A percentile compares a stretch with the other conserved stretches of the same genome.
These are phyloP conservation scores for Pteronura brasiliensis DNA, from an alignment of 2,113 vertebrate genomes.

Conservation along the genomic window DNA sequence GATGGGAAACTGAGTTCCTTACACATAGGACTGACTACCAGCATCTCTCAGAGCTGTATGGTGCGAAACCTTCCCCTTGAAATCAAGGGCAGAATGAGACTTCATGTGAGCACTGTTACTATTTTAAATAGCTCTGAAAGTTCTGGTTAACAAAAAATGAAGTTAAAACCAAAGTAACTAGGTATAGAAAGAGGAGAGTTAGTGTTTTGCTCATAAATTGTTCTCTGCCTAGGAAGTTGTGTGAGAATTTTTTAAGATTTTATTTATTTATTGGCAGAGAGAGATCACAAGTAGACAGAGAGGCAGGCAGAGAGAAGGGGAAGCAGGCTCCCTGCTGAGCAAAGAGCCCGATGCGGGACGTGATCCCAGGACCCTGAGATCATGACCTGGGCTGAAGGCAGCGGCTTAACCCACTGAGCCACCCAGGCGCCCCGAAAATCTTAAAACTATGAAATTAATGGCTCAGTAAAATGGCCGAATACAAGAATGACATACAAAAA, in stretches of 20 bases:
- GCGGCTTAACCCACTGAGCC: no score
- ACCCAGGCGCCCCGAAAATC: neutral
- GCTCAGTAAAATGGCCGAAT: neutral
- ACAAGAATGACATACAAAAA: neutral
- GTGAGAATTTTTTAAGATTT: neutral
- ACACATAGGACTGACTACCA: no score
- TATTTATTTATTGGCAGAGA: no score
- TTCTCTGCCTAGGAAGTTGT: neutral
- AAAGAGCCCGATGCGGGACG: no score
- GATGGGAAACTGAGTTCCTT: neutral
- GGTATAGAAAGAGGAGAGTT: neutral
- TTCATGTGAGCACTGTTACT: neutral
- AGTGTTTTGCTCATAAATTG: neutral
- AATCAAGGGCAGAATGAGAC: neutral
- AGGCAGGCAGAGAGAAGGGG: fast-evolving
- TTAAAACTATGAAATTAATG: neutral
- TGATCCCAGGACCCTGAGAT: no score
- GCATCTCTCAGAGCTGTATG: neutral
- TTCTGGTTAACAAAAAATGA: neutral
- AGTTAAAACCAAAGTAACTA: neutral
- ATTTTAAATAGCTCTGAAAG: neutral
- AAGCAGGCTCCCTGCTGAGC: no score
- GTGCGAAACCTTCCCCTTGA: neutral
- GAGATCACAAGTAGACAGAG: no score
- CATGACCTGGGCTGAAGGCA: no score